phyloP scores from a whole-genome alignment of 2,888 invertebrate species.

The Nemotelus nigrinus region DNA sequence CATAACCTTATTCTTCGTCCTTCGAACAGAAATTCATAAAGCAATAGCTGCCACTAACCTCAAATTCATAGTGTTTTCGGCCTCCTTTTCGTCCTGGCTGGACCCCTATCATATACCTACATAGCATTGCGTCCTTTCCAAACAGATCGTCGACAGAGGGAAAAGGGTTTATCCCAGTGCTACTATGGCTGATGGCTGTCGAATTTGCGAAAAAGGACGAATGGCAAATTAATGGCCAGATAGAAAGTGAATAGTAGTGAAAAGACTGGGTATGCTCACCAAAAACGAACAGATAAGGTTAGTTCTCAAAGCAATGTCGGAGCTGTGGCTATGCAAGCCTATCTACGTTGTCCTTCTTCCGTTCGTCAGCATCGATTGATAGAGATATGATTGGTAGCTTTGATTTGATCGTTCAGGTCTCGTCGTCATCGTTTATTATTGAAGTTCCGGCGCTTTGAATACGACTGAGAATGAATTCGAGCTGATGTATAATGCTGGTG shows the following conservation, averaged over 20 bases:
- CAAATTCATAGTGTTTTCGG: not conserved
- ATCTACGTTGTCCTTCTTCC: too few species aligned
- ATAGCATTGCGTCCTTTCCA: not conserved
- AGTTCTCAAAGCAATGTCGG: too few species aligned
- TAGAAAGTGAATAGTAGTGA: not conserved
- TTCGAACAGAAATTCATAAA: conserved; percentile 1
- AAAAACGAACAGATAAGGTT: too few species aligned
- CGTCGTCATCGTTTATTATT: not conserved
- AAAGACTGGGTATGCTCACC: too few species aligned
- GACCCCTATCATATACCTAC: not conserved
- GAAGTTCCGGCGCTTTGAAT: not conserved
- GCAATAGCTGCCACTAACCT: too few species aligned
- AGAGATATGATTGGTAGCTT: conserved; percentile 7
- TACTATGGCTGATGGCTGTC: not conserved
- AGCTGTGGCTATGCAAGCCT: too few species aligned
- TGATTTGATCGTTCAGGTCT: conserved; percentile 19
- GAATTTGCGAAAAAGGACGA: conserved; percentile 21
- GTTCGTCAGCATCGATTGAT: conserved; percentile 6
- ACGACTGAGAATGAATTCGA: too few species aligned
- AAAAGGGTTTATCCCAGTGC: too few species aligned
- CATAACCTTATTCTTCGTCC: not conserved
- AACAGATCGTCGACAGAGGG: too few species aligned
- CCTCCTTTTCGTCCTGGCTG: not conserved
- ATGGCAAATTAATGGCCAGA: conserved; percentile 31
- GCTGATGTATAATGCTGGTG: not conserved